Evolutionary conservation across 2,113 vertebrate species (phyloP).

Genomic region (Xiphorhynchus elegans): DNA sequence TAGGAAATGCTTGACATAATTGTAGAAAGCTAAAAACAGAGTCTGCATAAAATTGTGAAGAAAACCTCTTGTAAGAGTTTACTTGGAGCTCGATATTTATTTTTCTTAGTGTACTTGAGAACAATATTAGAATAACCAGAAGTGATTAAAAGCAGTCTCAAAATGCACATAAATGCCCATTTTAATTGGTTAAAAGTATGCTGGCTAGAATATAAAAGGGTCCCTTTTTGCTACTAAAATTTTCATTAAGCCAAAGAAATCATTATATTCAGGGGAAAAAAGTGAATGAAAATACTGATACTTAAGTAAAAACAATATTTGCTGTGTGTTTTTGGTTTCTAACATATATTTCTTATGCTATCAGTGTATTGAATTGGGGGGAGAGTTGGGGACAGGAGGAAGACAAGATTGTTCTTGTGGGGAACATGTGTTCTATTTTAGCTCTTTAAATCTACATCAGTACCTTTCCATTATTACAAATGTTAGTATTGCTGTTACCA

Average conservation of each 20-base stretch:
- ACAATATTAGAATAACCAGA: not conserved
- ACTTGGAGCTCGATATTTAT: not conserved
- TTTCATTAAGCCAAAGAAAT: not conserved
- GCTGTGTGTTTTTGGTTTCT: not conserved
- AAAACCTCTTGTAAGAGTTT: not conserved
- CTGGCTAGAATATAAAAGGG: not conserved
- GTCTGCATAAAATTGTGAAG: not conserved
- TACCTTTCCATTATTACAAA: not conserved
- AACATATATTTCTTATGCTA: not conserved
- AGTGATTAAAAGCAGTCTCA: not conserved
- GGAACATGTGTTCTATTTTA: not conserved
- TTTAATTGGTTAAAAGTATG: not conserved
- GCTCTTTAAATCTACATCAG: not conserved
- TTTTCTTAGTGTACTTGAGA: not conserved
- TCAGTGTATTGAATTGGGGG: not conserved
- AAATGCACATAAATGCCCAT: not conserved
- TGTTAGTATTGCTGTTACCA: not conserved
- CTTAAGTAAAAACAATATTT: not conserved
- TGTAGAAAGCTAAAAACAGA: not conserved
- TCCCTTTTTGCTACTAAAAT: not conserved
- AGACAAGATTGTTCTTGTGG: not conserved
- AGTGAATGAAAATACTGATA: not conserved
- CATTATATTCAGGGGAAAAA: not conserved
- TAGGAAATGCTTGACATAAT: not conserved
- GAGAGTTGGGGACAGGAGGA: fast-evolving